Evolutionary conservation across 2,113 vertebrate species (phyloP), one percentile per base, ranked within the genome.

Genomic region (Pangasianodon gigas): DNA sequence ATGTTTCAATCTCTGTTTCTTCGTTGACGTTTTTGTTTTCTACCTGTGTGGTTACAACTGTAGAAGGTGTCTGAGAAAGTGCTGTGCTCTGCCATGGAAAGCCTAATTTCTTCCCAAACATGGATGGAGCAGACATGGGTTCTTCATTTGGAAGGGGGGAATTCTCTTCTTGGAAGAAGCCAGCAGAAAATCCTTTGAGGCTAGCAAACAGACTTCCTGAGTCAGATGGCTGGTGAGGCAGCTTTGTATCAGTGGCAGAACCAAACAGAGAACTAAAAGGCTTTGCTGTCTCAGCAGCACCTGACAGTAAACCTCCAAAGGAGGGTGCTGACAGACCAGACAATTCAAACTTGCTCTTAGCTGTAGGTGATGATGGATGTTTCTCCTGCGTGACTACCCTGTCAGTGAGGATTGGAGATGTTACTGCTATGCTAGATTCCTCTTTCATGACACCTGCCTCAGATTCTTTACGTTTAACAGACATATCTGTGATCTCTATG

Each of bases 81-180:
- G 95, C 95, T 84, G 94, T 94, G 87, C 88, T 96, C 91, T 94
- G 96, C 96, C 95, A 97, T 58, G 92, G 95, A 89, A 96, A 97
- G 60, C 96, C 94, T 9, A 97, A 90, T 92, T 97, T 98, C 93
- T 95, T 96, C 90, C 96, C 96, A 94, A 97, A 97, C n/a, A 96
- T 92, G 60, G 96, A 95, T 51, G 96, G 92, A 85, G 93, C 89
- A 65, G 90, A 86, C 84, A 89, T 56, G 32, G 93, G 91, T 65
- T 96, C 95, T 26, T 95, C 91, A 32, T 95, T 94, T 92, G 41
- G 92, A 13, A 56, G 69, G 67, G 91, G 4, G 93, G 90, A 79
- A 79, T 93, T 97, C 80, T 96, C 96, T 51, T 97, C 96, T 60
- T 98, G 97, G 93, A 98, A 98, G 0, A 99, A 95, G 90, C 95